A percentile compares a stretch with the other conserved stretches of the same genome.
Evolutionary conservation across 2,888 invertebrate species (phyloP).

Genomic region (Margaritifera margaritifera): DNA sequence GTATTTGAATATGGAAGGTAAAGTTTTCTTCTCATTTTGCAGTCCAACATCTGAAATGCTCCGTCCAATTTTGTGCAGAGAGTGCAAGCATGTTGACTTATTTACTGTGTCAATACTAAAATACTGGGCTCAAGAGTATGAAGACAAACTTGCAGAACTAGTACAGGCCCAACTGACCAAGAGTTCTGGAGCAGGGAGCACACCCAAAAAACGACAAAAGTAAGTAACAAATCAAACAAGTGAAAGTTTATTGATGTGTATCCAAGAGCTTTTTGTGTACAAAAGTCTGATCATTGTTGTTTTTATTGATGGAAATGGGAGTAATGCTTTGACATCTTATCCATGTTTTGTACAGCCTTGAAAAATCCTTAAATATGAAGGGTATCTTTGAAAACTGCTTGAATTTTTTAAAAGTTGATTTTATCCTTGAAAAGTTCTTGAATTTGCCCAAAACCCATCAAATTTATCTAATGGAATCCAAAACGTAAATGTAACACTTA

Average conservation of each 20-base stretch:
- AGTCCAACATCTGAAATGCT: constrained; percentile 89
- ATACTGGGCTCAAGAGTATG: constrained; percentile 94
- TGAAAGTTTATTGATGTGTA: neutral
- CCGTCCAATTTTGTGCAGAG: constrained; percentile 82
- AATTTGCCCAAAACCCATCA: too few relatives aligned
- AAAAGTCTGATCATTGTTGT: too few relatives aligned
- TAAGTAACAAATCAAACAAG: constrained; percentile 21
- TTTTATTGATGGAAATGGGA: too few relatives aligned
- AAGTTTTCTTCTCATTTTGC: constrained; percentile 35
- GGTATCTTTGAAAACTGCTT: too few relatives aligned
- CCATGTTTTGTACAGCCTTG: too few relatives aligned
- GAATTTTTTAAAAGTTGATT: too few relatives aligned
- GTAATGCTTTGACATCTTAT: too few relatives aligned
- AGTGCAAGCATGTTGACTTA: constrained; percentile 80
- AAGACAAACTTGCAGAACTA: constrained; percentile 82
- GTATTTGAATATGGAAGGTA: too few relatives aligned
- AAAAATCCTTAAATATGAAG: too few relatives aligned
- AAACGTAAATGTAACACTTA: too few relatives aligned
- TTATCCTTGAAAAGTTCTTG: too few relatives aligned
- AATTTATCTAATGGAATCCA: too few relatives aligned
- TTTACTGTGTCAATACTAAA: constrained; percentile 93
- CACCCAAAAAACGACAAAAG: constrained; percentile 87
- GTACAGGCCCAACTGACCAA: constrained; percentile 73
- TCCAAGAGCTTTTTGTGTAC: neutral
- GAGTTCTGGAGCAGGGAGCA: constrained; percentile 77